Evolutionary conservation across 2,888 invertebrate species (phyloP).

Genomic region (Parelbella ahira): DNA sequence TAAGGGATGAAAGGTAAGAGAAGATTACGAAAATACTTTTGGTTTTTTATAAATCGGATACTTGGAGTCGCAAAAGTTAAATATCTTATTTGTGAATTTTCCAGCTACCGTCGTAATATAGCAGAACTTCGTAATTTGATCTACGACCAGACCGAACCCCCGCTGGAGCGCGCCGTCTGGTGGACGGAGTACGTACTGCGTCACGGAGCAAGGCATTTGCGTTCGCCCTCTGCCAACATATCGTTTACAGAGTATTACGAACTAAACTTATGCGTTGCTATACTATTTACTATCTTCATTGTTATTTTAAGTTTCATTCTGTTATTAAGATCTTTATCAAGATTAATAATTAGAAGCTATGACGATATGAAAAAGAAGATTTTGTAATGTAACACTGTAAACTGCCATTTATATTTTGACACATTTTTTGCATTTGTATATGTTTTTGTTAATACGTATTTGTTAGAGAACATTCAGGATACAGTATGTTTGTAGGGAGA

Average conservation of each 20-base stretch:
- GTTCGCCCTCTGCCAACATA: constrained; percentile 28
- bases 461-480: no score
- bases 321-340: neutral
- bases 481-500: no score
- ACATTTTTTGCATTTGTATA: no score
- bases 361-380: neutral
- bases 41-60: no score
- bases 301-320: neutral
- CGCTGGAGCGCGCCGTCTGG: no score
- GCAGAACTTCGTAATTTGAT: constrained; percentile 27
- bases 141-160: constrained; percentile 32
- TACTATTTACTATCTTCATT: neutral
- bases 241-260: constrained; percentile 29
- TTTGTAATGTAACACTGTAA: no score
- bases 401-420: no score
- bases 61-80: no score
- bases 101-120: constrained; percentile 32
- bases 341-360: neutral
- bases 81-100: constrained; percentile 7
- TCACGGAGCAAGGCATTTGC: constrained; percentile 31
- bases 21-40: no score
- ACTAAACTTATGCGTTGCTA: constrained; percentile 24
- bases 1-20: constrained; percentile 26
- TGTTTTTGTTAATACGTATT: no score
- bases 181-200: constrained; percentile 33